Conservation (phyloP, 2,888 invertebrate species). For the Pseudolycoriella hygida region DNA sequence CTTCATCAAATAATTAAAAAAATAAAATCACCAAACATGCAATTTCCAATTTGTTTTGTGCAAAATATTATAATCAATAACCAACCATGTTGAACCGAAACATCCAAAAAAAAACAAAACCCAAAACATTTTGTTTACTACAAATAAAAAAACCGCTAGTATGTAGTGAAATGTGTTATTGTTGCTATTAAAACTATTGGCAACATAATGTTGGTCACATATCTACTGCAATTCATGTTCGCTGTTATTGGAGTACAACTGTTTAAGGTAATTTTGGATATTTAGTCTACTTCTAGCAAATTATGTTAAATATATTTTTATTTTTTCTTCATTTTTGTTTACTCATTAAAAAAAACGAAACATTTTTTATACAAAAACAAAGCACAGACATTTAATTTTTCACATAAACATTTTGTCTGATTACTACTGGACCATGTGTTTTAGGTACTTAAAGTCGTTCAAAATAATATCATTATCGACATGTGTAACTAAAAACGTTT, state of each 20-base stretch:
- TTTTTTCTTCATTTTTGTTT: not conserved
- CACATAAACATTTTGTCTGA: too few species aligned
- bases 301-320: not conserved
- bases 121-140: slow-evolving; percentile 9
- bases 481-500: too few species aligned
- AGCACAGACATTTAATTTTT: too few species aligned
- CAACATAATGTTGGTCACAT: slow-evolving; percentile 99
- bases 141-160: slow-evolving; percentile 36
- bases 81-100: slow-evolving; percentile 7
- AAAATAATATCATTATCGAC: too few species aligned
- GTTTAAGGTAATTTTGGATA: slow-evolving; percentile 51
- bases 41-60: not conserved
- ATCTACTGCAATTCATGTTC: slow-evolving; percentile 99
- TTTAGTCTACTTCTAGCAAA: slow-evolving; percentile 3
- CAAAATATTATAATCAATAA: not conserved
- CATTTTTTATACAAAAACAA: too few species aligned
- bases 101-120: slow-evolving; percentile 21
- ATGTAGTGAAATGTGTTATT: slow-evolving; percentile 99
- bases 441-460: too few species aligned
- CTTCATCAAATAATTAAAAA: not conserved
- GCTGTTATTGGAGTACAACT: slow-evolving; percentile 99
- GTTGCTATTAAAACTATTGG: slow-evolving; percentile 98
- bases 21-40: not conserved
- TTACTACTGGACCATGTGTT: too few species aligned
- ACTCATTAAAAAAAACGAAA: not conserved